Conservation (phyloP, 2,113 vertebrate genomes). For the Talpa occidentalis region DNA sequence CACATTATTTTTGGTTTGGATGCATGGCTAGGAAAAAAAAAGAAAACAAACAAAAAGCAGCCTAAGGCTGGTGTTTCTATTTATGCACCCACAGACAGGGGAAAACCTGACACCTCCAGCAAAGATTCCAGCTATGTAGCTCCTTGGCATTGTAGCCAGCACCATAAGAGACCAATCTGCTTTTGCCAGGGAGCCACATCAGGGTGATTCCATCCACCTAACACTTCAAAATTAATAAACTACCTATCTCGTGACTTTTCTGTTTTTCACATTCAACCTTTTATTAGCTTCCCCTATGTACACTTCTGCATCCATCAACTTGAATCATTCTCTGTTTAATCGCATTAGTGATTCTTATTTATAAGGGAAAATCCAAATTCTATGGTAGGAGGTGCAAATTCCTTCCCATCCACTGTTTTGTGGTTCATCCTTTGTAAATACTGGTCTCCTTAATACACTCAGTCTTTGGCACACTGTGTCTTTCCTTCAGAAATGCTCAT, state of each 20-base stretch:
- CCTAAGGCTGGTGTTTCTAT: neutral
- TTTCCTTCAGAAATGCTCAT: neutral
- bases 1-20: neutral
- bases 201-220: neutral
- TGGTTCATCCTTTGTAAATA: neutral
- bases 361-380: neutral
- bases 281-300: neutral
- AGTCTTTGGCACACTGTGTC: neutral
- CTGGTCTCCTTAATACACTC: neutral
- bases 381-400: neutral
- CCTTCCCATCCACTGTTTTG: neutral
- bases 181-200: neutral
- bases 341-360: neutral
- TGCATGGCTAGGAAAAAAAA: neutral
- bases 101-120: neutral
- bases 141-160: neutral
- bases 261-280: neutral
- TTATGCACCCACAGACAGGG: neutral
- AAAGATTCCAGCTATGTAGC: neutral
- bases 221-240: neutral
- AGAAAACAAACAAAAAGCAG: neutral
- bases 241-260: neutral
- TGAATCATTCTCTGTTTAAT: neutral
- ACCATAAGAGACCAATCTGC: neutral
- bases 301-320: neutral